Evolutionary conservation across 2,797 vertebrate genomes (phyloP).

Genomic region (Liasis olivaceus): DNA sequence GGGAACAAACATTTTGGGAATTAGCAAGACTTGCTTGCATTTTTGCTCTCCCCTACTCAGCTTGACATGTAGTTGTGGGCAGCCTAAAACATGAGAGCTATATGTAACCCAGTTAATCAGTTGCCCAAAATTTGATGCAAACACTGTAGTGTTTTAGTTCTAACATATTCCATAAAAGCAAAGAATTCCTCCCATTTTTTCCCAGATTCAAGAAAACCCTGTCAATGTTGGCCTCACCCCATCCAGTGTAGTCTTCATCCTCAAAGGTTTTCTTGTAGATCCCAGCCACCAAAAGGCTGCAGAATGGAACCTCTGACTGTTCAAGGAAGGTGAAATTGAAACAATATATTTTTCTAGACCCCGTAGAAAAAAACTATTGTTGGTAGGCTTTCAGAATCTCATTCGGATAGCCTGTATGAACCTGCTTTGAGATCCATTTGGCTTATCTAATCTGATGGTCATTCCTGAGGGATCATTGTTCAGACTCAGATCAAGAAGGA

Average conservation of each 20-base stretch:
- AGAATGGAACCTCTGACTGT: neutral
- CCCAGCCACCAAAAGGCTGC: neutral
- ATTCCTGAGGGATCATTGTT: neutral
- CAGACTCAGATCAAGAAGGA: neutral
- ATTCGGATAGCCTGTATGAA: no score
- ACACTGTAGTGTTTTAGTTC: no score
- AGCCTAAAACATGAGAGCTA: neutral
- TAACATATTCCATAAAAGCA: neutral
- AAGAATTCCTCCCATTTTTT: neutral
- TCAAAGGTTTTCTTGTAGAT: neutral
- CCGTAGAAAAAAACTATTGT: neutral
- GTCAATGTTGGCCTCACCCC: neutral
- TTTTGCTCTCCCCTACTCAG: neutral
- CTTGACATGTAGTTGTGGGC: neutral
- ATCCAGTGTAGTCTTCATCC: neutral
- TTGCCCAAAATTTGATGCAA: no score
- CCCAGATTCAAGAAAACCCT: neutral
- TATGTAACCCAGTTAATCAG: no score
- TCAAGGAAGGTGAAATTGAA: neutral
- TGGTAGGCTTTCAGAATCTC: neutral
- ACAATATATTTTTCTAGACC: neutral
- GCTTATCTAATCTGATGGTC: neutral
- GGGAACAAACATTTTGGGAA: neutral
- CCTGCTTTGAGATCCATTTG: neutral
- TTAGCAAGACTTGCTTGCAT: neutral